Conservation (phyloP, 2,797 vertebrate species). For the Oreonectes daqikongensis region DNA sequence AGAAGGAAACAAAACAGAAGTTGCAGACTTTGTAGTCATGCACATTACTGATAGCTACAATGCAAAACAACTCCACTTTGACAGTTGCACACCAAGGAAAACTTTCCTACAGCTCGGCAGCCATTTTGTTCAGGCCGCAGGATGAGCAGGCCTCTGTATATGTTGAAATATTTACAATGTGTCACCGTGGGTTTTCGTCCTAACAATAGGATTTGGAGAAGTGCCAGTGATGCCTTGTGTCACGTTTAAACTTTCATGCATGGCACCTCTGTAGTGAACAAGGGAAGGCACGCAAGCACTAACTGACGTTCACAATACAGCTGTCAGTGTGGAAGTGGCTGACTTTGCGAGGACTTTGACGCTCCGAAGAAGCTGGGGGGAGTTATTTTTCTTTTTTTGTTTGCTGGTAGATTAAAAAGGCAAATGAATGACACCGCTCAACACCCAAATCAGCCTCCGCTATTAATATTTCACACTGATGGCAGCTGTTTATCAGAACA, state of each 20-base stretch:
- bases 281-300: conserved; percentile 62
- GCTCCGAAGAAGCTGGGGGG: conserved; percentile 71
- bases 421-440: conserved; percentile 82
- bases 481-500: conserved; percentile 84
- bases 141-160: conserved; percentile 13
- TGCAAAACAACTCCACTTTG: conserved; percentile 12
- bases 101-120: conserved; percentile 24
- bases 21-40: conserved; percentile 33
- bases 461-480: conserved; percentile 85
- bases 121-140: conserved; percentile 28
- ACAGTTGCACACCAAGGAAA: neutral
- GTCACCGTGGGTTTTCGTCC: conserved; percentile 31
- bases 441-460: conserved; percentile 80
- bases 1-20: conserved; percentile 41
- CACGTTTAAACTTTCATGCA: conserved; percentile 74
- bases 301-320: conserved; percentile 75
- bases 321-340: conserved; percentile 77
- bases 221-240: conserved; percentile 48
- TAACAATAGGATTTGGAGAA: conserved; percentile 23
- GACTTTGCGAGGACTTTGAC: conserved; percentile 83
- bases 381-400: conserved; percentile 65
- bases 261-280: conserved; percentile 70
- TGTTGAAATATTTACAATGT: conserved; percentile 47
- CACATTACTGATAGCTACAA: conserved; percentile 12
- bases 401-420: conserved; percentile 81